Conservation (phyloP, 53 echinoderm and acorn worm species). For the Glandiceps talaboti region DNA sequence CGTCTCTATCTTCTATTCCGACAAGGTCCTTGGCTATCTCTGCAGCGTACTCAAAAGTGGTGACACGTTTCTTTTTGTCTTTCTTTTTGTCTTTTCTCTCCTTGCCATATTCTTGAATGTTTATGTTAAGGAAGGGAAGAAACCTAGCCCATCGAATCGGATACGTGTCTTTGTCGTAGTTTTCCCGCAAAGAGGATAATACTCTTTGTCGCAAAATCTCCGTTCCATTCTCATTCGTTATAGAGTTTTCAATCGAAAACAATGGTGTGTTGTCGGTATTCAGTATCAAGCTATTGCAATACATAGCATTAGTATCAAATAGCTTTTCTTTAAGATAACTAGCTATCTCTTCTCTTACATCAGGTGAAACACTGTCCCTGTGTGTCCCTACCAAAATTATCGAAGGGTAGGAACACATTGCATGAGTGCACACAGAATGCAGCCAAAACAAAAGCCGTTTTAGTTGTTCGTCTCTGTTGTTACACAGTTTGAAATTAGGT, state of each 20-base stretch:
- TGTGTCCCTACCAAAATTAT: neutral
- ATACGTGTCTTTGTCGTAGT: neutral
- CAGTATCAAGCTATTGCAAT: neutral
- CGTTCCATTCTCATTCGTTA: neutral
- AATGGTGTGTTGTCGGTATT: neutral
- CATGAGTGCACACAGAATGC: slow-evolving; percentile 19
- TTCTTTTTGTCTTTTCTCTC: too few relatives aligned
- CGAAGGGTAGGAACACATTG: slow-evolving; percentile 7
- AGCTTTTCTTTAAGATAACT: neutral
- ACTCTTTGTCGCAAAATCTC: neutral
- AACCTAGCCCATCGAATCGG: neutral
- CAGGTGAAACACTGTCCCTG: neutral
- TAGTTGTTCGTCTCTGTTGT: slow-evolving; percentile 2
- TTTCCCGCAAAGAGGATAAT: neutral
- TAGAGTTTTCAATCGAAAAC: neutral
- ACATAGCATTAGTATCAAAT: neutral
- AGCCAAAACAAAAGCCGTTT: slow-evolving; percentile 20
- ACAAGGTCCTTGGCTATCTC: neutral
- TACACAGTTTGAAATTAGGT: neutral
- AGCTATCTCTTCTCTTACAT: neutral
- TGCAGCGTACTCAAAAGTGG: neutral
- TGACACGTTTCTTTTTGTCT: too few relatives aligned
- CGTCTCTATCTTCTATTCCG: neutral
- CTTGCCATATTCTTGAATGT: too few relatives aligned
- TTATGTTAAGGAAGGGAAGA: too few relatives aligned